Conservation (phyloP, 2,113 vertebrate species). For the Sylvietta virens region DNA sequence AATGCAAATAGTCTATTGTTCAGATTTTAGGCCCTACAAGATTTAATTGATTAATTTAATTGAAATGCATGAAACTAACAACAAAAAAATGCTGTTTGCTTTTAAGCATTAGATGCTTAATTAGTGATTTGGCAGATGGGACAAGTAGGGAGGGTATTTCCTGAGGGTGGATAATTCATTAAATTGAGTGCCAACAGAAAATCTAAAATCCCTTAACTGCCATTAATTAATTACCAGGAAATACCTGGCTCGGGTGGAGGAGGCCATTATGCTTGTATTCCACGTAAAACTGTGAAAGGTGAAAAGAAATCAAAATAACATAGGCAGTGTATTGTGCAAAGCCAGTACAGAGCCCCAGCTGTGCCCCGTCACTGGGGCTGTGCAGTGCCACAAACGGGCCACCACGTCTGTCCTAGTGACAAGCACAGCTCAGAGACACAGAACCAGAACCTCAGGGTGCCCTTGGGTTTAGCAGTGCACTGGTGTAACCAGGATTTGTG, state of each 20-base stretch:
- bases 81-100: background rate
- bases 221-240: slow-evolving; percentile 56
- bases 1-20: background rate
- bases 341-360: background rate
- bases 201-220: slow-evolving; percentile 27
- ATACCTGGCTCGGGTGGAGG: slow-evolving; percentile 20
- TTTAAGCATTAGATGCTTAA: background rate
- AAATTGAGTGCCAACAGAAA: slow-evolving; percentile 3
- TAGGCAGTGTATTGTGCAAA: background rate
- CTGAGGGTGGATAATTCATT: slow-evolving; percentile 9
- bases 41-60: background rate
- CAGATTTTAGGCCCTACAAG: background rate
- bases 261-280: background rate
- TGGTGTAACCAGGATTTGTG: background rate
- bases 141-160: slow-evolving; percentile 35
- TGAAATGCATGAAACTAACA: background rate
- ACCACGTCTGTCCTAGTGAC: background rate
- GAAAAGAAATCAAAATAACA: background rate
- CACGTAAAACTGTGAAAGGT: background rate
- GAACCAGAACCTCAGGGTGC: background rate
- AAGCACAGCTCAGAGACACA: background rate
- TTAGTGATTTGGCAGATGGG: slow-evolving; percentile 17
- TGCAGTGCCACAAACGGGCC: background rate
- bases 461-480: background rate
- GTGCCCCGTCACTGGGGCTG: background rate